Conservation (phyloP, 37 sponge, comb jelly and placozoan species). For the Aphrocallistes beatrix region DNA sequence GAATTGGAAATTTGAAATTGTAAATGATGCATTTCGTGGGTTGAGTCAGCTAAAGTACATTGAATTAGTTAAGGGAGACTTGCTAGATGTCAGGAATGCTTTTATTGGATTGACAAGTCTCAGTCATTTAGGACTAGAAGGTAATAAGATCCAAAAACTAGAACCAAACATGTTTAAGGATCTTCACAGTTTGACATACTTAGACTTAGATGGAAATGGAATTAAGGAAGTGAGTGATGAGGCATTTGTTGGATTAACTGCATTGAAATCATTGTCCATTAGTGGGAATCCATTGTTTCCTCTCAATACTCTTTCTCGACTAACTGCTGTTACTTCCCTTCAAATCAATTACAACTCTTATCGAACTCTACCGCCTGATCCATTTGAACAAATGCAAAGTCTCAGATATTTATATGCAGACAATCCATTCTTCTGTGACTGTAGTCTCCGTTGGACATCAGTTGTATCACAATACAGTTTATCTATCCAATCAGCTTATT, state of each 20-base stretch:
- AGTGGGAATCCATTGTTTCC: background rate
- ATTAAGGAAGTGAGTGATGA: background rate
- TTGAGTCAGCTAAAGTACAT: background rate
- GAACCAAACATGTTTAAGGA: background rate
- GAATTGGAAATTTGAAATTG: background rate
- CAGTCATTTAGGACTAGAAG: background rate
- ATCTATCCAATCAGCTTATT: background rate
- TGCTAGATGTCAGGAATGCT: background rate
- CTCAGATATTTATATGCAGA: background rate
- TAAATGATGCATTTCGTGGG: background rate
- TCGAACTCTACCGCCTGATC: background rate
- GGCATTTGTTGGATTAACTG: background rate
- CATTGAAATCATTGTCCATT: background rate
- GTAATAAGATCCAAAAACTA: background rate
- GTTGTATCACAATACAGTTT: background rate
- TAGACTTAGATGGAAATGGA: background rate
- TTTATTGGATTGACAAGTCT: background rate
- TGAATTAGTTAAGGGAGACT: background rate
- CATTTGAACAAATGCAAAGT: background rate
- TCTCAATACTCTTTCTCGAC: background rate
- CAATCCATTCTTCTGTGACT: conserved; percentile 18
- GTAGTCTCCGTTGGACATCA: background rate
- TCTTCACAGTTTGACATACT: background rate
- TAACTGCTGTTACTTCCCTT: background rate
- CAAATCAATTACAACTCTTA: background rate